Conservation (phyloP, 2,797 vertebrate species). For the Meriones psammophilus region DNA sequence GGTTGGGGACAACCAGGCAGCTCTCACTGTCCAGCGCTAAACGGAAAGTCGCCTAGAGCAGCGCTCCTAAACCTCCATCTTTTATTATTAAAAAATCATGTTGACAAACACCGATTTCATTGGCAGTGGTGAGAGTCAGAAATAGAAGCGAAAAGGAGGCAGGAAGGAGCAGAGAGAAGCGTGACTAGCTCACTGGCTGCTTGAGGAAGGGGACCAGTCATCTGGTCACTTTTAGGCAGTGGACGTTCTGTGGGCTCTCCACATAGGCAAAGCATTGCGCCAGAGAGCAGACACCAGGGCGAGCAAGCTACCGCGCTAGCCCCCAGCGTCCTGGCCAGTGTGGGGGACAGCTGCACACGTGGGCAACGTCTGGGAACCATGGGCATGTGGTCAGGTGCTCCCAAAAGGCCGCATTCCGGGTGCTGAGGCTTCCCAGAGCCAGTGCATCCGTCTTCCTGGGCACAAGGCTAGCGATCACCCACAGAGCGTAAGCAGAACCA, state of each 20-base stretch:
- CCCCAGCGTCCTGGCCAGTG: neutral
- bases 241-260: conserved; percentile 57
- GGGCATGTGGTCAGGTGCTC: neutral
- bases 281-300: neutral
- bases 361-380: neutral
- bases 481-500: conserved; percentile 3
- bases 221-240: conserved; percentile 55
- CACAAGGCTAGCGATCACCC: conserved; percentile 32
- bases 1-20: neutral
- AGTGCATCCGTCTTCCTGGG: neutral
- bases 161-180: conserved; percentile 79
- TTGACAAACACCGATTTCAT: conserved; percentile 74
- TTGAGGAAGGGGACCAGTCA: conserved; percentile 82
- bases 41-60: neutral
- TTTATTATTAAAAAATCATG: conserved; percentile 61
- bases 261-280: neutral
- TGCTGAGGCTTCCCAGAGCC: neutral
- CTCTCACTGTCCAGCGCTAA: neutral
- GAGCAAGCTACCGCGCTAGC: neutral
- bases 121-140: conserved; percentile 85
- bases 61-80: neutral
- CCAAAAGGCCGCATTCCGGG: neutral
- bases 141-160: conserved; percentile 86
- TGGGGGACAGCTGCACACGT: neutral
- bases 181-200: conserved; percentile 75